These are phyloP conservation scores for Zaprionus nigranus DNA, from an alignment of 1,140 invertebrate genomes.

Conservation along the genomic window DNA sequence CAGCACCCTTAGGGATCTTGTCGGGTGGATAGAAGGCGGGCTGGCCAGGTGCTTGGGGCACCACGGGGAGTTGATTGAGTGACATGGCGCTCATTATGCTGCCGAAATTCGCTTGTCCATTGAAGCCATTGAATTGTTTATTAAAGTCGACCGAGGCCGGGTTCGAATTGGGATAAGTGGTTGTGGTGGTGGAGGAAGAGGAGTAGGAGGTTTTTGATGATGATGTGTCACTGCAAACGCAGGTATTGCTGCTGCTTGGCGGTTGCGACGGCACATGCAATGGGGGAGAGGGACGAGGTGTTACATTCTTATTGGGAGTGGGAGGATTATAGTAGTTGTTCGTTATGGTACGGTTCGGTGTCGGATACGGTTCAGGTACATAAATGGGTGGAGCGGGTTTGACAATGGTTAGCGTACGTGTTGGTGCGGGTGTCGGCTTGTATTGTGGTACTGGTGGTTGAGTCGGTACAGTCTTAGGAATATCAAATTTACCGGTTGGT, in stretches of 20 bases:
- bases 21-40: slow-evolving; percentile 82
- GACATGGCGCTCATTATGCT: slow-evolving; percentile 83
- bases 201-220: slow-evolving; percentile 74
- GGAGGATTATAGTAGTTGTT: slow-evolving; percentile 11
- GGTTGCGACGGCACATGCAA: slow-evolving; percentile 58
- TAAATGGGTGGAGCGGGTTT: slow-evolving; percentile 49
- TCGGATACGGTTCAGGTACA: slow-evolving; percentile 27
- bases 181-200: slow-evolving; percentile 62
- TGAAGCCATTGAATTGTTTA: slow-evolving; percentile 77
- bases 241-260: slow-evolving; percentile 65
- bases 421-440: slow-evolving; percentile 55
- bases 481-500: slow-evolving; percentile 75
- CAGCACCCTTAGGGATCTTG: slow-evolving; percentile 84
- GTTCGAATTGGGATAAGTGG: slow-evolving; percentile 64
- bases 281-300: slow-evolving; percentile 73
- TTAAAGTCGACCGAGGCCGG: slow-evolving; percentile 79
- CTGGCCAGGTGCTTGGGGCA: slow-evolving; percentile 75
- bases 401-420: slow-evolving; percentile 34
- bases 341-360: slow-evolving; percentile 3
- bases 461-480: slow-evolving; percentile 54
- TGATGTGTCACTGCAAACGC: slow-evolving; percentile 72
- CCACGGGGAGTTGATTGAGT: slow-evolving; percentile 78
- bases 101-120: slow-evolving; percentile 78
- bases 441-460: slow-evolving; percentile 39
- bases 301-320: slow-evolving; percentile 66